Evolutionary conservation across 2,113 vertebrate genomes (phyloP).

Genomic region (Poeciliopsis occidentalis): DNA sequence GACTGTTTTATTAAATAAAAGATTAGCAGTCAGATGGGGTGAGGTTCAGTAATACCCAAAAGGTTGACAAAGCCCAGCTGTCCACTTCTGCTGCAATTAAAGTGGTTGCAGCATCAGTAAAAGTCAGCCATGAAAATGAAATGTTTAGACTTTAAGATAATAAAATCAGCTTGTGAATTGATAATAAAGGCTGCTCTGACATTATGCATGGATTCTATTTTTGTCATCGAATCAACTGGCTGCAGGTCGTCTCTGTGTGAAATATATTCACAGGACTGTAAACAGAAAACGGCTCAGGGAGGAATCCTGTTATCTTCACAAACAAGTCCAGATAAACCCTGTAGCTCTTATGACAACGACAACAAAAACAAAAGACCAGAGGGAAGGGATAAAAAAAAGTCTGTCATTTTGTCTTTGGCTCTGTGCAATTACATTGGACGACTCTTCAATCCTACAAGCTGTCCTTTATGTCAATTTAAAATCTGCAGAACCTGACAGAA

Average conservation of each 20-base stretch:
- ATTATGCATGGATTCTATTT: slow-evolving; percentile 33
- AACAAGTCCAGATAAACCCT: slow-evolving; percentile 43
- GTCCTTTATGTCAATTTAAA: slow-evolving; percentile 48
- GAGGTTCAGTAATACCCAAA: slow-evolving; percentile 25
- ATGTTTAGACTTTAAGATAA: slow-evolving; percentile 14
- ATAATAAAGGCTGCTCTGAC: slow-evolving; percentile 9
- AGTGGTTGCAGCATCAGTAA: slow-evolving; percentile 22
- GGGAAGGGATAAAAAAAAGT: slow-evolving; percentile 15
- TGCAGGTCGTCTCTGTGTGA: slow-evolving; percentile 40
- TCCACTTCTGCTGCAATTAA: slow-evolving; percentile 29
- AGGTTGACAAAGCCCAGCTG: slow-evolving; percentile 49
- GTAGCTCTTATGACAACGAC: slow-evolving; percentile 31
- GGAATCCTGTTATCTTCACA: slow-evolving; percentile 52
- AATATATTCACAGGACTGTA: slow-evolving; percentile 40
- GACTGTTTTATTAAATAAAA: slow-evolving; percentile 55
- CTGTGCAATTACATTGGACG: slow-evolving; percentile 61
- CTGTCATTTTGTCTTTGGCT: slow-evolving; percentile 54
- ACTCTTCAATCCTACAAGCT: slow-evolving; percentile 52
- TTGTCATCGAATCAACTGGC: slow-evolving; percentile 11
- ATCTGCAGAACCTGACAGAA: slow-evolving; percentile 44
- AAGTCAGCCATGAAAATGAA: slow-evolving; percentile 6
- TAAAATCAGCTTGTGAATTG: slow-evolving; percentile 28
- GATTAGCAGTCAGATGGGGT: slow-evolving; percentile 49
- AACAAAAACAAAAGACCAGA: slow-evolving; percentile 34
- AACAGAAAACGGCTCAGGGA: slow-evolving; percentile 47